Conservation (phyloP, 2,113 vertebrate genomes). For the Zosterops pallidus region DNA sequence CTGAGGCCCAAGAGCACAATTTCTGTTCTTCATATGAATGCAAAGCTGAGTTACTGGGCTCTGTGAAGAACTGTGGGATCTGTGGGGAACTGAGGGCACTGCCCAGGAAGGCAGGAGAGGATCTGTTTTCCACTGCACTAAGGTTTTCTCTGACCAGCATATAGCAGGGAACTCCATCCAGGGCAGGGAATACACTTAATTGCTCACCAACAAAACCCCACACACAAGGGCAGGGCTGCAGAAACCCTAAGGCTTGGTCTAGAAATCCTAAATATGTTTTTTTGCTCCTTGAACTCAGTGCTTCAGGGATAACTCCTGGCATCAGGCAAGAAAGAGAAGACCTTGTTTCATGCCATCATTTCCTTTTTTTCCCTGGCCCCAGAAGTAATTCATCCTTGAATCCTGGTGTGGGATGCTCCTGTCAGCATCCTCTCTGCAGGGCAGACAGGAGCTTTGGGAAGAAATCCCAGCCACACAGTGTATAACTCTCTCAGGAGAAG, state of each 20-base stretch:
- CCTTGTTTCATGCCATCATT: neutral
- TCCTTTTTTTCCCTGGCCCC: neutral
- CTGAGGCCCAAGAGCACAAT: neutral
- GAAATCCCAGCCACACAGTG: rapidly evolving
- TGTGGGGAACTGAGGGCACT: neutral
- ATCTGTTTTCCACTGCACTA: neutral
- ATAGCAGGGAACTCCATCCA: neutral
- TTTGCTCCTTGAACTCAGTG: neutral
- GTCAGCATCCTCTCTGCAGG: neutral
- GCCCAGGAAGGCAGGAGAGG: neutral
- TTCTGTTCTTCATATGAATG: neutral
- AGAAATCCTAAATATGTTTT: neutral
- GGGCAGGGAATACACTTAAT: neutral
- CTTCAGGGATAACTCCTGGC: neutral
- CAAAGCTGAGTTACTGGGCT: neutral
- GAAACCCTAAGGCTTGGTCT: neutral
- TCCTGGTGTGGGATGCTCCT: neutral
- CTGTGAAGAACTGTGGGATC: neutral
- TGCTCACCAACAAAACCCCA: neutral
- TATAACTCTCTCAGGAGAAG: neutral
- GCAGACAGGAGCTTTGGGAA: neutral
- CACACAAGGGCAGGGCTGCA: neutral
- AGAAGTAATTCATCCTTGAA: neutral
- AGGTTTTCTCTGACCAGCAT: neutral
- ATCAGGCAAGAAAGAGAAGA: neutral